Evolutionary conservation across 2,797 vertebrate genomes (phyloP).

Genomic region (Hippocampus kuda): DNA sequence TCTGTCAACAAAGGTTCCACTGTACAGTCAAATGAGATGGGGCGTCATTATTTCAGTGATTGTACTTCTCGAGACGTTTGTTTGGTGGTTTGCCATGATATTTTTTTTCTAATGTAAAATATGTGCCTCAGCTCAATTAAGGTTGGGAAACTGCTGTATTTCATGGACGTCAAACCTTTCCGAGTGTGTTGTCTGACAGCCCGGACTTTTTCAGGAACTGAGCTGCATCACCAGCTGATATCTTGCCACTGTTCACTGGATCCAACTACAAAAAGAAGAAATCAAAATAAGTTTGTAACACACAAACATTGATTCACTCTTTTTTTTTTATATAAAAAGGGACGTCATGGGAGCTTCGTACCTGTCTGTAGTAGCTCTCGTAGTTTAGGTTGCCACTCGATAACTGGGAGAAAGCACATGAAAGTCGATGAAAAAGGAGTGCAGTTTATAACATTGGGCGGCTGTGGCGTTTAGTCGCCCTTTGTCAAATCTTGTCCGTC

Average conservation of each 20-base stretch:
- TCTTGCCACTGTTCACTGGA: slow-evolving; percentile 78
- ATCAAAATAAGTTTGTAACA: neutral
- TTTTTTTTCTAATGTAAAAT: no score
- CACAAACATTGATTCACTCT: neutral
- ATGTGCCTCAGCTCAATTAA: neutral
- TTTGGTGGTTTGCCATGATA: no score
- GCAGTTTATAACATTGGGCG: neutral
- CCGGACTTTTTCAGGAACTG: slow-evolving; percentile 92
- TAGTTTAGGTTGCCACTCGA: slow-evolving; percentile 83
- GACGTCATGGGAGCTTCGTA: slow-evolving; percentile 34
- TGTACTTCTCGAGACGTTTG: no score
- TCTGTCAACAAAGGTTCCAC: no score
- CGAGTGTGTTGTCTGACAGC: slow-evolving; percentile 78
- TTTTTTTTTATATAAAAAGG: neutral
- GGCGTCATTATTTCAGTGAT: no score
- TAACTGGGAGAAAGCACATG: slow-evolving; percentile 59
- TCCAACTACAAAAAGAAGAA: slow-evolving; percentile 72
- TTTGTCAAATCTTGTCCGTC: neutral
- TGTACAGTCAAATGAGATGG: no score
- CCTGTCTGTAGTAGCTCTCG: slow-evolving; percentile 89
- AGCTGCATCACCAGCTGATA: slow-evolving; percentile 85
- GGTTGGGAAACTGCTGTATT: neutral
- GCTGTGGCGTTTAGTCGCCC: neutral
- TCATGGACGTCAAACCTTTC: slow-evolving; percentile 73
- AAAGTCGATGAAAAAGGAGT: slow-evolving; percentile 5